Evolutionary conservation across 2,888 invertebrate genomes (phyloP).

Genomic region (Phyto melanocephala): DNA sequence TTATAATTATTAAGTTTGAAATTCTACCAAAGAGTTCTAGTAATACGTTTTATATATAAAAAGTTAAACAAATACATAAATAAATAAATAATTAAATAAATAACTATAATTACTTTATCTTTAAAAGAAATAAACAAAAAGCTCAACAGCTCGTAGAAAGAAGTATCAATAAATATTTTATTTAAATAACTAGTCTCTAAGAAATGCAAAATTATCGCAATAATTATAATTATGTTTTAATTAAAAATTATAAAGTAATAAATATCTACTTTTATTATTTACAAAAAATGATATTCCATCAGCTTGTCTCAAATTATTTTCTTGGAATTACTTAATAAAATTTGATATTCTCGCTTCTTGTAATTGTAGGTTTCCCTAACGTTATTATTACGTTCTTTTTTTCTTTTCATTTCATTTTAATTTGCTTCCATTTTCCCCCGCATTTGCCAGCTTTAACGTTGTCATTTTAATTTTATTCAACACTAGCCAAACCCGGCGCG

Average conservation of each 20-base stretch:
- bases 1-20: slow-evolving; percentile 10
- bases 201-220: background rate
- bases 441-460: background rate
- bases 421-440: background rate
- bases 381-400: background rate
- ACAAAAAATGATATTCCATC: background rate
- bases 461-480: background rate
- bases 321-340: too few relatives aligned
- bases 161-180: slow-evolving; percentile 5
- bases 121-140: background rate
- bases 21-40: too few relatives aligned
- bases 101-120: background rate
- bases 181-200: slow-evolving; percentile 1
- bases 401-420: background rate
- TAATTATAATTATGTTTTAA: background rate
- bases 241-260: background rate
- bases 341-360: background rate
- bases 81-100: background rate
- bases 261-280: background rate
- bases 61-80: background rate
- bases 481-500: too few relatives aligned
- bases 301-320: background rate
- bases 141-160: background rate
- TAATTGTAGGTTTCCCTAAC: background rate
- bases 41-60: background rate